Evolutionary conservation across 2,113 vertebrate genomes (phyloP).

Genomic region (Oreochromis tanganicae): DNA sequence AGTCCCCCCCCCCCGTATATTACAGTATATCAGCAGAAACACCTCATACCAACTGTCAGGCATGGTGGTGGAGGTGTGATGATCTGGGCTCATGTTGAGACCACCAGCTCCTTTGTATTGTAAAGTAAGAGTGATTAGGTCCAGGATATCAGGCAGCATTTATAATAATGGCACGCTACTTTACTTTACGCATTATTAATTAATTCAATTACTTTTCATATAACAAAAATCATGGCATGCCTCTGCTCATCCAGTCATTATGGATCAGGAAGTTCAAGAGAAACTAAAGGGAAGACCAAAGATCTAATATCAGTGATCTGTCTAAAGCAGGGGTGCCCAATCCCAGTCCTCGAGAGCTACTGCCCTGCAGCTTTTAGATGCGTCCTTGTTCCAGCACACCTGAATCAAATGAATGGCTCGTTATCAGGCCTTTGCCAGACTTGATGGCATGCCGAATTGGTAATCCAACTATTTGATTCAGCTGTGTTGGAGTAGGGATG

Average conservation of each 20-base stretch:
- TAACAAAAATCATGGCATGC: neutral
- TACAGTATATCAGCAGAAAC: neutral
- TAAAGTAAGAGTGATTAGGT: neutral
- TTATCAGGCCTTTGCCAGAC: too few species aligned
- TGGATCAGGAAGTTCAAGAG: neutral
- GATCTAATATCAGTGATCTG: neutral
- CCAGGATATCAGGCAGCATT: neutral
- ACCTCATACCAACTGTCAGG: neutral
- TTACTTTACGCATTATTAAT: neutral
- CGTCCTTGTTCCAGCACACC: too few species aligned
- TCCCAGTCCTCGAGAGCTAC: too few species aligned
- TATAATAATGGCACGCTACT: neutral
- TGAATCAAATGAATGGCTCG: too few species aligned
- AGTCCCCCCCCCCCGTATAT: neutral
- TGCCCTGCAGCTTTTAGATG: too few species aligned
- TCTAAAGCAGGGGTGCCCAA: too few species aligned
- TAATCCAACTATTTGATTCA: too few species aligned
- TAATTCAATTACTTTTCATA: neutral
- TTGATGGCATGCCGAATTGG: too few species aligned
- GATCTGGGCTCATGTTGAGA: neutral
- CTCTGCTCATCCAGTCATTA: neutral
- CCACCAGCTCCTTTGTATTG: neutral
- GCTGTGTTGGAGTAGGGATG: too few species aligned
- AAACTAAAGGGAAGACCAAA: neutral
- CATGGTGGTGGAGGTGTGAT: neutral